These are phyloP conservation scores for Pipra filicauda DNA, from an alignment of 2,113 vertebrate genomes.

Conservation along the genomic window DNA sequence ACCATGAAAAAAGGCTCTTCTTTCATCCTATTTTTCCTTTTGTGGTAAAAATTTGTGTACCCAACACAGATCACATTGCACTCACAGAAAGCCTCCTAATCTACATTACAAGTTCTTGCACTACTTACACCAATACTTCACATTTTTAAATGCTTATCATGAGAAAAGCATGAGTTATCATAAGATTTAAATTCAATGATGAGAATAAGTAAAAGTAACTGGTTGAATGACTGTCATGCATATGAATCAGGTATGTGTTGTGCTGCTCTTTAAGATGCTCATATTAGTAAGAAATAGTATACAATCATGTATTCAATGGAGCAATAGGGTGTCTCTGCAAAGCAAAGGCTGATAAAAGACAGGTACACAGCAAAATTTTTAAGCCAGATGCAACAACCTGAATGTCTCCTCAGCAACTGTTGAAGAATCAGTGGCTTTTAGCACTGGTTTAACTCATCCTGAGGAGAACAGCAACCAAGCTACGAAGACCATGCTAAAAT, in stretches of 20 bases:
- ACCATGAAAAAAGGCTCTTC: rapidly evolving
- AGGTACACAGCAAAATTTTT: background rate
- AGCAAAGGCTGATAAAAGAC: background rate
- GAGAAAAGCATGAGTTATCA: no score
- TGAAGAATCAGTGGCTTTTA: background rate
- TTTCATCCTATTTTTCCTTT: background rate
- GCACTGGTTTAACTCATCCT: background rate
- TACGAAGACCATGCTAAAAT: background rate
- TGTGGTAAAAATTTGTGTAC: background rate
- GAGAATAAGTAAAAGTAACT: background rate
- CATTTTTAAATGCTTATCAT: background rate
- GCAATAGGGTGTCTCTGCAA: background rate
- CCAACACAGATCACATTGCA: background rate
- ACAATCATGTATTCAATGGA: background rate
- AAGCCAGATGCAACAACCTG: background rate
- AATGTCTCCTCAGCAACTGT: background rate
- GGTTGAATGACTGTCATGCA: background rate
- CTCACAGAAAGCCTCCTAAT: background rate
- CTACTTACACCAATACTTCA: background rate
- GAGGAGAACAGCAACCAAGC: background rate
- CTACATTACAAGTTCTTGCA: background rate
- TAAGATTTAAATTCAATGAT: background rate
- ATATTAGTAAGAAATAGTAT: background rate
- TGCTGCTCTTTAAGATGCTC: background rate
- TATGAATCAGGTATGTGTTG: background rate